phyloP scores from a whole-genome alignment of 2,113 vertebrate species.

The Xerus inauris region DNA sequence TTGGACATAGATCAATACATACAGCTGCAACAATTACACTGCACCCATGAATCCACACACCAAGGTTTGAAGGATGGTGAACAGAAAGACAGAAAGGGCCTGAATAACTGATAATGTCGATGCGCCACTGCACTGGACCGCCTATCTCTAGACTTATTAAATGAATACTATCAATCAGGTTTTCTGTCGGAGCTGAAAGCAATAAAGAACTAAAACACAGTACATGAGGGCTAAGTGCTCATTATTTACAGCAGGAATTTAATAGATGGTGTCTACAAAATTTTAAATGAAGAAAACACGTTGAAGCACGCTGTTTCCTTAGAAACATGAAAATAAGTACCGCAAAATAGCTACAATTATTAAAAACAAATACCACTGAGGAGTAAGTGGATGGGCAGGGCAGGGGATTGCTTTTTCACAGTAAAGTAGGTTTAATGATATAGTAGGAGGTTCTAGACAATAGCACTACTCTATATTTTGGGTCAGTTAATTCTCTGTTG shows the following conservation, averaged over 20 bases:
- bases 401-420: not conserved
- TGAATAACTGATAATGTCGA: not conserved
- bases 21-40: not conserved
- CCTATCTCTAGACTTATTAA: not conserved
- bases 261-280: not conserved
- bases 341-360: not conserved
- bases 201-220: not conserved
- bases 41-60: not conserved
- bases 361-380: not conserved
- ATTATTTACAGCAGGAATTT: not conserved
- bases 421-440: not conserved
- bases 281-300: conserved; percentile 28
- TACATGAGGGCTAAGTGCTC: not conserved
- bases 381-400: not conserved
- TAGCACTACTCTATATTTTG: not conserved
- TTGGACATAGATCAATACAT: not conserved
- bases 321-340: not conserved
- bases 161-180: not conserved
- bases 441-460: not conserved
- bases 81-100: not conserved
- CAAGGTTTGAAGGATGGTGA: not conserved
- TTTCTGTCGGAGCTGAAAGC: not conserved
- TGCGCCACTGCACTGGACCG: not conserved
- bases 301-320: conserved; percentile 38
- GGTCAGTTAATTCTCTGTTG: not conserved